Conservation (phyloP, 2,888 invertebrate species). For the Nymphalis urticae region DNA sequence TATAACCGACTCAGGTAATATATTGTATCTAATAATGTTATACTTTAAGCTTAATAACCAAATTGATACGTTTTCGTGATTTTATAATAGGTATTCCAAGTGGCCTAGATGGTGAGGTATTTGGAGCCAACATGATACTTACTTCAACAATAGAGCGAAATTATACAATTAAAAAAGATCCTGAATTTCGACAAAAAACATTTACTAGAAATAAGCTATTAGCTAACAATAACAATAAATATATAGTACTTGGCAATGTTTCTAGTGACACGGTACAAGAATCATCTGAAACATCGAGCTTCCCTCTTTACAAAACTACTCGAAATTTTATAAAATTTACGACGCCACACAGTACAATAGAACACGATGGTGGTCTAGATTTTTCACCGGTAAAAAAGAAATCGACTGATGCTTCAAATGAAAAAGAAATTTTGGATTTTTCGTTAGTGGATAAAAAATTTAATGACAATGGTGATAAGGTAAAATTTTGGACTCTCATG, state of each 20-base stretch:
- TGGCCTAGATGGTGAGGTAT: constrained; percentile 86
- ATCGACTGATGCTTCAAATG: constrained; percentile 38
- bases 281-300: constrained; percentile 50
- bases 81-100: constrained; percentile 77
- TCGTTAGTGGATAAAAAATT: constrained; percentile 34
- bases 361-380: constrained; percentile 52
- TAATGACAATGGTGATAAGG: constrained; percentile 41
- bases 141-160: constrained; percentile 79
- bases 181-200: constrained; percentile 54
- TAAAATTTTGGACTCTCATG: constrained; percentile 54
- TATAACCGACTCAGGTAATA: constrained; percentile 83
- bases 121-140: constrained; percentile 84
- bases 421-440: constrained; percentile 52
- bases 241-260: constrained; percentile 61
- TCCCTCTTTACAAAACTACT: constrained; percentile 40
- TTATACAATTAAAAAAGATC: constrained; percentile 54
- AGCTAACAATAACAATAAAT: constrained; percentile 49
- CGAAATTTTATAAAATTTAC: constrained; percentile 50
- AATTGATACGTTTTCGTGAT: constrained; percentile 14
- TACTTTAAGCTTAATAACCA: not conserved
- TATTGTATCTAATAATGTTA: not conserved
- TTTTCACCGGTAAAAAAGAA: constrained; percentile 37
- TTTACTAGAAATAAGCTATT: constrained; percentile 60
- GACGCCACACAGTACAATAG: constrained; percentile 51
- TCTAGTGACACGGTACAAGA: constrained; percentile 56